Base-by-base conservation (phyloP, 2,113 vertebrate genomes). In the Calonectris borealis region DNA sequence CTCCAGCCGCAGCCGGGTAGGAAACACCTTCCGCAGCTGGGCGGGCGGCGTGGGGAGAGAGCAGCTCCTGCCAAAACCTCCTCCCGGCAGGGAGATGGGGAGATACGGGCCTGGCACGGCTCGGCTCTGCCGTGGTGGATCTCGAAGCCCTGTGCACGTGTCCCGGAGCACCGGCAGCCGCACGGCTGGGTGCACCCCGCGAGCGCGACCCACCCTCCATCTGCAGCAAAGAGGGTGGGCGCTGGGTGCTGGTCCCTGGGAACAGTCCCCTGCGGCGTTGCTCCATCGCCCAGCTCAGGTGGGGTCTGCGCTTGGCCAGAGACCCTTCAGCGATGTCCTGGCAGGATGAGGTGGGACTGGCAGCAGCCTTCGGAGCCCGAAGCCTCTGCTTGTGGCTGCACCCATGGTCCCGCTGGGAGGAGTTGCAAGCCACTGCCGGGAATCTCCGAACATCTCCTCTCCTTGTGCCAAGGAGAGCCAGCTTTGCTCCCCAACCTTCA, bases 91-190 rank as follows among this genome's bases (percentile, higher is more conserved):
- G 38, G 34, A 20, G 40, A 31, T 42, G 85, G 36, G 57, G 36
- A 38, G 79, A 10, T 8, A 24, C 0, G 5, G 44, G 20, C 17
- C 38, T 54, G 78, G 57, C 51, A 27, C 2, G 1, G n/a, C 62
- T 48, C 4, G 11, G 52, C 72, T 49, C 32, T 16, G 8, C 26
- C 1, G 2, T 7, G 22, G 26, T 25, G 49, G 38, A 5, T 17
- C 54, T 25, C n/a, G 0, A 14, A 38, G 58, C 42, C 8, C 38
- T 8, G 20, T 3, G 16, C 3, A 4, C 3, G 4, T 13, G 16
- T 51, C 36, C 54, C 8, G 4, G n/a, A 68, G 62, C 62, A 60
- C 36, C 6, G 1, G 7, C 25, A 44, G 49, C n/a, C 29, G 17
- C 22, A 49, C 1, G 9, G 40, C 40, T 3, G 13, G 75, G 10